Conservation (phyloP, 2,113 vertebrate genomes). For the Indicator maculatus region DNA sequence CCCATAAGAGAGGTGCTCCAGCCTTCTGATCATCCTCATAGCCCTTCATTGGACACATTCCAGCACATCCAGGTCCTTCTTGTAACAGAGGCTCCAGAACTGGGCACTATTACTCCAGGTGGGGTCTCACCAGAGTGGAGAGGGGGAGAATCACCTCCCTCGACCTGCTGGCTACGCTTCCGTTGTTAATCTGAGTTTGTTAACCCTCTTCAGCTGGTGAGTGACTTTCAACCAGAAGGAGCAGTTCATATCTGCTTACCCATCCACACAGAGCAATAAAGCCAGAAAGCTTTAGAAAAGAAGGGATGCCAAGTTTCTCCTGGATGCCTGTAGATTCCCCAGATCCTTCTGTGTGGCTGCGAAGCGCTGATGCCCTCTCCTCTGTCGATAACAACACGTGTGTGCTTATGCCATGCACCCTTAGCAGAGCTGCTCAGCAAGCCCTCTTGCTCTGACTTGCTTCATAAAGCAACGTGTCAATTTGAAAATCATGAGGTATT, state of each 20-base stretch:
- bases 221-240: background rate
- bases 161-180: too few relatives aligned
- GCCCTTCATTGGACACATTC: too few relatives aligned
- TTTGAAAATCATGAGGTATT: conserved; percentile 79
- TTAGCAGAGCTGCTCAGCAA: conserved; percentile 33
- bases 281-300: background rate
- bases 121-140: too few relatives aligned
- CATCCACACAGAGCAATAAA: background rate
- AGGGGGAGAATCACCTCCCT: too few relatives aligned
- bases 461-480: conserved; percentile 63
- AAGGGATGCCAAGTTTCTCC: background rate
- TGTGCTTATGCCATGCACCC: background rate
- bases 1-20: too few relatives aligned
- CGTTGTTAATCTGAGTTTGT: background rate
- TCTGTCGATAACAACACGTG: background rate
- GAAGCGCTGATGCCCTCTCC: background rate
- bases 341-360: background rate
- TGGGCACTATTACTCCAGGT: too few relatives aligned
- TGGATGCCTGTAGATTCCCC: background rate
- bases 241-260: background rate
- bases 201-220: background rate
- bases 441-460: conserved; percentile 57
- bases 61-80: too few relatives aligned
- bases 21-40: too few relatives aligned
- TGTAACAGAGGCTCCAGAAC: too few relatives aligned